Percentiles rank a stretch among this genome's conserved stretches.
These are phyloP conservation scores for Oxyura jamaicensis DNA, from an alignment of 2,113 vertebrate species.

Conservation along the genomic window DNA sequence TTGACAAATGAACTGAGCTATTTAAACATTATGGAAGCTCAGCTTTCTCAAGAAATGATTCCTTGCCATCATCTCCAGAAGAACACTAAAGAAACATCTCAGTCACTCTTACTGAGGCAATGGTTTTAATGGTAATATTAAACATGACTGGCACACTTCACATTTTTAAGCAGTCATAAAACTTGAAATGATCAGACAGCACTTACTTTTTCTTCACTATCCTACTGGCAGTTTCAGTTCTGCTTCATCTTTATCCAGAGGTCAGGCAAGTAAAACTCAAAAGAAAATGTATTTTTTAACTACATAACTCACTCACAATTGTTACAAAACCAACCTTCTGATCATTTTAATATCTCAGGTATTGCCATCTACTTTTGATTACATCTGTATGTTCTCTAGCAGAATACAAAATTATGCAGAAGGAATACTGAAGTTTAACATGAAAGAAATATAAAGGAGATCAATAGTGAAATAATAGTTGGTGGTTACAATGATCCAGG, in stretches of 20 bases:
- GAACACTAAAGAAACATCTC: neutral
- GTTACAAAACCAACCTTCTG: neutral
- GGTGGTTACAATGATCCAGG: neutral
- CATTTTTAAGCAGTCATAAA: neutral
- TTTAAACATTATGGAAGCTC: neutral
- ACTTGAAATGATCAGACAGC: neutral
- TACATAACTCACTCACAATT: neutral
- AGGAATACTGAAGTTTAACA: neutral
- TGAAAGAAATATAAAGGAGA: neutral
- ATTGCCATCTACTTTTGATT: neutral
- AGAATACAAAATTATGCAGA: neutral
- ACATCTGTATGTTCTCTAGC: neutral
- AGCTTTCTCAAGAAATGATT: neutral
- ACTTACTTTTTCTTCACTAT: neutral
- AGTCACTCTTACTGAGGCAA: neutral
- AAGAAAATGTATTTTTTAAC: neutral
- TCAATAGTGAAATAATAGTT: neutral
- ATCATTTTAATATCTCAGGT: neutral
- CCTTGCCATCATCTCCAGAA: neutral
- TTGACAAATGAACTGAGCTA: neutral
- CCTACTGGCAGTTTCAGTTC: neutral
- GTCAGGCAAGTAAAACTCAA: neutral
- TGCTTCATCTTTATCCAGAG: neutral
- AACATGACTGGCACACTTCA: neutral
- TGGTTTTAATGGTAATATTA: neutral